phyloP scores from a whole-genome alignment of 1,140 invertebrate species.

The Brachionus calyciflorus region DNA sequence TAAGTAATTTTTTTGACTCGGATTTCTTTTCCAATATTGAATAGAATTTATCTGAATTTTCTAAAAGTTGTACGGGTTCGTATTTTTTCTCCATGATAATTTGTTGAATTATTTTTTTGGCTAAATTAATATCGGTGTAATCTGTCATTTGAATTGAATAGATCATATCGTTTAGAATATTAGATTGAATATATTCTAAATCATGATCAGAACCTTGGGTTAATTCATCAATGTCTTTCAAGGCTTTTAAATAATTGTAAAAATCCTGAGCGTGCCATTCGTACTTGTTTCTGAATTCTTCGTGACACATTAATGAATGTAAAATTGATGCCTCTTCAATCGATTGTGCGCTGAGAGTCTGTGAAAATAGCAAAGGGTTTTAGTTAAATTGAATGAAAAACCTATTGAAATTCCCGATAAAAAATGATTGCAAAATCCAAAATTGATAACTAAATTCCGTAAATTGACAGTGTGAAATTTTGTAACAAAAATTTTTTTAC shows the following conservation, averaged over 20 bases:
- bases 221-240: neutral
- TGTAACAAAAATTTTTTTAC: neutral
- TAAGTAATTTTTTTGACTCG: neutral
- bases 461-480: too few relatives aligned
- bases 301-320: neutral
- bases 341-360: neutral
- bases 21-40: neutral
- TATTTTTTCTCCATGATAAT: conserved; percentile 6
- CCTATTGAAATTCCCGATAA: too few relatives aligned
- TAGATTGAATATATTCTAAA: neutral
- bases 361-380: neutral
- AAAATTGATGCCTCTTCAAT: conserved; percentile 12
- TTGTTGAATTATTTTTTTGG: conserved; percentile 22
- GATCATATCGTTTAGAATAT: conserved; percentile 14
- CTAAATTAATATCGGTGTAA: neutral
- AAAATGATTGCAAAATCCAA: too few relatives aligned
- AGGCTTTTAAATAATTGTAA: neutral
- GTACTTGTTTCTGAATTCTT: neutral
- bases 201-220: neutral
- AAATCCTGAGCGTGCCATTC: conserved; percentile 10
- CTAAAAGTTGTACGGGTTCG: neutral
- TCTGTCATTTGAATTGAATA: neutral
- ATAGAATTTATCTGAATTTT: conserved; percentile 14
- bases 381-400: too few relatives aligned
- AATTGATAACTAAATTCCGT: too few relatives aligned